Percentiles rank a stretch among this genome's conserved stretches.
phyloP scores from a whole-genome alignment of 2,797 vertebrate genomes.

The Pterois miles region DNA sequence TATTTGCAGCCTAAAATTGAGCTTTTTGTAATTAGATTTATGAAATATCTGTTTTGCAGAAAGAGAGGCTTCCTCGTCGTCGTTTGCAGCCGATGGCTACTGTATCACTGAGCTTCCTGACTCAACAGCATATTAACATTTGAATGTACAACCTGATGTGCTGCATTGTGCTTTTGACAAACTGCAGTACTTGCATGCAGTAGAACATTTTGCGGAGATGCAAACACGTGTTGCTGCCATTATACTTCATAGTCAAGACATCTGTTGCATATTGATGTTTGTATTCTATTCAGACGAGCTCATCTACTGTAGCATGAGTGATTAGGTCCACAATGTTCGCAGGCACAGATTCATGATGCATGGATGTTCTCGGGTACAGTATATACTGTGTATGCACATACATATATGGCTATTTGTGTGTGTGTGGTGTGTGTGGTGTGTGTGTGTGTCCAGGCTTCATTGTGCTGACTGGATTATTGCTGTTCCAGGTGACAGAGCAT shows the following conservation, averaged over 20 bases:
- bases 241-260: not conserved
- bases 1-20: not conserved
- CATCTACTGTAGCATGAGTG: slow-evolving; percentile 6
- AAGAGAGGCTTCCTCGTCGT: not conserved
- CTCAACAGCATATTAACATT: not conserved
- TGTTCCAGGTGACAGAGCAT: slow-evolving; percentile 75
- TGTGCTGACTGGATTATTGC: slow-evolving; percentile 73
- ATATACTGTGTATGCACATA: slow-evolving; percentile 5
- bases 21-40: not conserved
- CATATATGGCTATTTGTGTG: slow-evolving; percentile 2
- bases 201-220: not conserved
- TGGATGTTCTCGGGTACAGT: not conserved
- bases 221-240: not conserved
- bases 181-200: not conserved
- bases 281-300: slow-evolving; percentile 1
- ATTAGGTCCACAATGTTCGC: slow-evolving; percentile 19
- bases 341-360: slow-evolving; percentile 18
- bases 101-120: not conserved
- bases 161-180: not conserved
- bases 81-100: not conserved
- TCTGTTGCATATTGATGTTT: slow-evolving; percentile 23
- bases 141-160: not conserved
- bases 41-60: not conserved
- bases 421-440: not conserved
- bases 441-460: slow-evolving; percentile 38